These are phyloP conservation scores for Aspidiotus rigidus DNA, from an alignment of 2,888 invertebrate genomes.

Conservation along the genomic window DNA sequence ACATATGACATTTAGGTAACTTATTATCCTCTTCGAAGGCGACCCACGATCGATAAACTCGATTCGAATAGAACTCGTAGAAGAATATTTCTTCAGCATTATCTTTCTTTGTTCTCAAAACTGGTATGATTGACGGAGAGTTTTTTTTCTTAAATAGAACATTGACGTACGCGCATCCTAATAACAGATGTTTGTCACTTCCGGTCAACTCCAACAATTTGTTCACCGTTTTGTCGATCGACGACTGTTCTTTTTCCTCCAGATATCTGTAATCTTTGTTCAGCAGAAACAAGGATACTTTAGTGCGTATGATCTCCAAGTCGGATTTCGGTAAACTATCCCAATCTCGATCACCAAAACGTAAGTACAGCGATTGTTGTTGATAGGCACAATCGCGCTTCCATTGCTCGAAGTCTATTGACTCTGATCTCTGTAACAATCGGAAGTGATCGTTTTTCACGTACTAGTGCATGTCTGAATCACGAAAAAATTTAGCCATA, in stretches of 20 bases:
- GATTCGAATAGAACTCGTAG: not conserved
- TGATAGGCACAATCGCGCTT: not conserved
- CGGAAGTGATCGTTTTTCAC: too few relatives aligned
- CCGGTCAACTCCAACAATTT: not conserved
- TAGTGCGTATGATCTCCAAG: not conserved
- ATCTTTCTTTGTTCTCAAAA: not conserved
- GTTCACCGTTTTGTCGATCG: not conserved
- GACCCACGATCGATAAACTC: not conserved
- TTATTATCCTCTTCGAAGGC: not conserved
- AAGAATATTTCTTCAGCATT: not conserved
- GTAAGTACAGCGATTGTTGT: not conserved
- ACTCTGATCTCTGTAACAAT: too few relatives aligned
- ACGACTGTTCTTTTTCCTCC: not conserved
- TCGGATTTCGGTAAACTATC: not conserved
- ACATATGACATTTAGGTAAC: slow-evolving; percentile 7
- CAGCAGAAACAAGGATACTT: not conserved
- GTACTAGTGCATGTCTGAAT: too few relatives aligned
- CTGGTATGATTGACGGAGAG: not conserved
- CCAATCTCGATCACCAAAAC: slow-evolving; percentile 8
- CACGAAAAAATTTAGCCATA: too few relatives aligned
- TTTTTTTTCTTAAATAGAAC: not conserved
- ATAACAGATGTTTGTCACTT: not conserved
- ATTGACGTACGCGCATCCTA: not conserved
- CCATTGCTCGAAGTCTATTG: not conserved
- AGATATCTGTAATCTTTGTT: not conserved